Evolutionary conservation across 1,140 invertebrate genomes (phyloP).

Genomic region (Copidosoma floridanum): DNA sequence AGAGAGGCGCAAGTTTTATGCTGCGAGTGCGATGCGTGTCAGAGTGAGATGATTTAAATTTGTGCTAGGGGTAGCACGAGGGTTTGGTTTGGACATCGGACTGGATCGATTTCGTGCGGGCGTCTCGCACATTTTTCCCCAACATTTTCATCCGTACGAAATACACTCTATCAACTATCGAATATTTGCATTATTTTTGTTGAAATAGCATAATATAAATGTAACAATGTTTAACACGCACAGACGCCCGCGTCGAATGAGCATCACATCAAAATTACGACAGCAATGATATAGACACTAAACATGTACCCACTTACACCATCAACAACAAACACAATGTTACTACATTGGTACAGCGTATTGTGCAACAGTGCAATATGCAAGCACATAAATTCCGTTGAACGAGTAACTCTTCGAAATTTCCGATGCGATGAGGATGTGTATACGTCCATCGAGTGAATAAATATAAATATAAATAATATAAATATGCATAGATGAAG

Average conservation of each 20-base stretch:
- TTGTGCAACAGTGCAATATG: background rate
- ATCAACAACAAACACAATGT: background rate
- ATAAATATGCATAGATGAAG: too few species aligned
- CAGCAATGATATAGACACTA: background rate
- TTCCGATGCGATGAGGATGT: slow-evolving; percentile 6
- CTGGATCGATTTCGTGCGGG: slow-evolving; percentile 13
- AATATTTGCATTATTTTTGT: too few species aligned
- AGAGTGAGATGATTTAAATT: slow-evolving; percentile 17
- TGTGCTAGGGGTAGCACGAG: slow-evolving; percentile 7
- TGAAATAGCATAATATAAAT: too few species aligned
- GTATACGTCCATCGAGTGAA: background rate
- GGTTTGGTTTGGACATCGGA: slow-evolving; percentile 15
- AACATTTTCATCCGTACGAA: too few species aligned
- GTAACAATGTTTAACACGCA: too few species aligned
- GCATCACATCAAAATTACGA: slow-evolving; percentile 19
- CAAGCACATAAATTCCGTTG: background rate
- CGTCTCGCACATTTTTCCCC: background rate
- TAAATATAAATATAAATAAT: background rate
- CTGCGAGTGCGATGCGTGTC: slow-evolving; percentile 25
- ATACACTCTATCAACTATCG: too few species aligned
- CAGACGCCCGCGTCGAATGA: slow-evolving; percentile 8
- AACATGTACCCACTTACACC: background rate
- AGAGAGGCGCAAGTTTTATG: slow-evolving; percentile 21
- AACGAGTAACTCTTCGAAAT: slow-evolving; percentile 11
- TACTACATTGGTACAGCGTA: too few species aligned